These are phyloP conservation scores for Dasypogon diadema DNA, from an alignment of 2,888 invertebrate genomes.

Conservation along the genomic window DNA sequence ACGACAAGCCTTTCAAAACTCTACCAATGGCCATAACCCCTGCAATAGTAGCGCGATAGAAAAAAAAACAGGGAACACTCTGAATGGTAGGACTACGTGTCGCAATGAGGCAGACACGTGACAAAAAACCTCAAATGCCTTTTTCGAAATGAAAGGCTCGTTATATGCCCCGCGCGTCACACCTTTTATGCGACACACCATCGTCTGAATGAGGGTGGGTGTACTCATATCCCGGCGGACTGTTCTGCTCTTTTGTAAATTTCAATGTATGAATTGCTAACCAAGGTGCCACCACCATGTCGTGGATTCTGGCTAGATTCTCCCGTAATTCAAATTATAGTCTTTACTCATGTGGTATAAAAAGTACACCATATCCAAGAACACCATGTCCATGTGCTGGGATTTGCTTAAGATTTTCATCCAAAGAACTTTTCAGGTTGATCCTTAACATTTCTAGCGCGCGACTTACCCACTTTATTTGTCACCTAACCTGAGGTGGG, in stretches of 20 bases:
- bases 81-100: conserved; percentile 54
- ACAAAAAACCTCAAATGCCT: conserved; percentile 54
- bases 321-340: conserved; percentile 35
- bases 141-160: conserved; percentile 13
- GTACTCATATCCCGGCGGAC: background rate
- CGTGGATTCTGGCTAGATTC: conserved; percentile 22
- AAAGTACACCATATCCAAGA: conserved; percentile 14
- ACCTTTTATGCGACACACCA: conserved; percentile 6
- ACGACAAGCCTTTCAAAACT: conserved; percentile 13
- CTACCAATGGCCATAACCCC: conserved; percentile 20
- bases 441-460: conserved; percentile 14
- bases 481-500: conserved; percentile 41
- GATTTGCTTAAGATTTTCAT: conserved; percentile 44
- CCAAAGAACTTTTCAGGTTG: conserved; percentile 10
- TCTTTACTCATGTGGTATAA: conserved; percentile 42
- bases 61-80: conserved; percentile 6
- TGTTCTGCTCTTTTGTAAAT: conserved; percentile 40
- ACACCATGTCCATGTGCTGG: background rate
- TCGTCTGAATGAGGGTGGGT: conserved; percentile 21
- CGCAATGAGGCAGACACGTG: conserved; percentile 56
- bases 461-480: conserved; percentile 50
- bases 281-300: conserved; percentile 13
- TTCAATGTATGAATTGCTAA: conserved; percentile 43
- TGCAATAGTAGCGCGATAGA: conserved; percentile 5
- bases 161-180: conserved; percentile 11